Percentiles rank a stretch among this genome's conserved stretches.
phyloP scores from a whole-genome alignment of 2,113 vertebrate genomes.

The Pluvianellus socialis region DNA sequence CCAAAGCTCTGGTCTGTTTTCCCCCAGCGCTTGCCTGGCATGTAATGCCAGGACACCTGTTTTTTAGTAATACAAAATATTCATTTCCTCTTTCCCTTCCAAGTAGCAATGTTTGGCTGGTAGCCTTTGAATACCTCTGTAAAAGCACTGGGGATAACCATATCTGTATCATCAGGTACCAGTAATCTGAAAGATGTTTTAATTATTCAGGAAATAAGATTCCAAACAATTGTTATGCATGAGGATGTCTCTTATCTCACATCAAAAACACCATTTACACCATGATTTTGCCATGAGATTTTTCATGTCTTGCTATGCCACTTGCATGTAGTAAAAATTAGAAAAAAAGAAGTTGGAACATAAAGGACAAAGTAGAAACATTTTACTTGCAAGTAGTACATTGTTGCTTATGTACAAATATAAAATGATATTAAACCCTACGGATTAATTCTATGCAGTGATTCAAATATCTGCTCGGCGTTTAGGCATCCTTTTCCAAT shows the following conservation, averaged over 20 bases:
- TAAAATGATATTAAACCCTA: not conserved
- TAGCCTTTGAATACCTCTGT: not conserved
- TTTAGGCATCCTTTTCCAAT: not conserved
- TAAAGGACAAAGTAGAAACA: not conserved
- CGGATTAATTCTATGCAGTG: not conserved
- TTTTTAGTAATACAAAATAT: constrained; percentile 16
- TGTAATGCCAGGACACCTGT: not conserved
- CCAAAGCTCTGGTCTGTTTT: not conserved
- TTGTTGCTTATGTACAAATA: not conserved
- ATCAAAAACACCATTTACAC: not conserved
- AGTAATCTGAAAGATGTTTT: not conserved
- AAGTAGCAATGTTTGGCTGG: not conserved
- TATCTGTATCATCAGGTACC: not conserved
- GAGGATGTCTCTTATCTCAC: not conserved
- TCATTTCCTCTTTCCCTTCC: not conserved
- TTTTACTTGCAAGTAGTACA: not conserved
- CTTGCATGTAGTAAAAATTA: not conserved
- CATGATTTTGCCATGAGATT: not conserved
- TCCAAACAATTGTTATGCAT: not conserved
- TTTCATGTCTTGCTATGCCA: not conserved
- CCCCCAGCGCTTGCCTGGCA: not conserved
- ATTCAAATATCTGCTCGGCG: not conserved
- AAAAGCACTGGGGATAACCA: not conserved
- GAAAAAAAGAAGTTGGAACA: not conserved
- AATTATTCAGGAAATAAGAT: not conserved